Percentiles rank a stretch among this genome's conserved stretches.
Evolutionary conservation across 23 tunicate species (phyloP).

Genomic region (Pegea sp.): DNA sequence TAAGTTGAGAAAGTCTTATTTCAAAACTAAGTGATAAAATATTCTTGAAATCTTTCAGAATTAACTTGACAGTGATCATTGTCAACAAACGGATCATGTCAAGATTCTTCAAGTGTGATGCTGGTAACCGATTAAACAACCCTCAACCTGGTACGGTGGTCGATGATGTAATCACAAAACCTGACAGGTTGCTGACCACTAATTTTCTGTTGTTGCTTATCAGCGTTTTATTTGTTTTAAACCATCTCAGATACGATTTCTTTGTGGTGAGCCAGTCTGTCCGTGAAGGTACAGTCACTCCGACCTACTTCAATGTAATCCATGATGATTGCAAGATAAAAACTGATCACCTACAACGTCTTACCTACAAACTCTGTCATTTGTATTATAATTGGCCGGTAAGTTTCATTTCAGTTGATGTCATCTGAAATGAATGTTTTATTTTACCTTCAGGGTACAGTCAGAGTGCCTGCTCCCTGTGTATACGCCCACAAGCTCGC

Average conservation of each 20-base stretch:
- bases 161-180: slow-evolving; percentile 69
- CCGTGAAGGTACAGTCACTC: slow-evolving; percentile 84
- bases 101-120: slow-evolving; percentile 21
- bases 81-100: slow-evolving; percentile 86
- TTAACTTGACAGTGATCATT: slow-evolving; percentile 47
- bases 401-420: slow-evolving; percentile 1
- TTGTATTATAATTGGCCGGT: slow-evolving; percentile 94
- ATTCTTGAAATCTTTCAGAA: slow-evolving; percentile 16
- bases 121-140: slow-evolving; percentile 15
- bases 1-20: not conserved
- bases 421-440: not conserved
- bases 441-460: slow-evolving; percentile 47
- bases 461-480: slow-evolving; percentile 91
- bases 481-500: slow-evolving; percentile 94
- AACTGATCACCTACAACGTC: slow-evolving; percentile 64
- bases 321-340: slow-evolving; percentile 52
- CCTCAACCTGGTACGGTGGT: slow-evolving; percentile 78
- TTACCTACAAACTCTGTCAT: slow-evolving; percentile 89
- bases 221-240: not conserved
- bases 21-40: not conserved
- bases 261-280: slow-evolving; percentile 84
- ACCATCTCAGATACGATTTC: slow-evolving; percentile 65
- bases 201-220: not conserved
- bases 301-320: slow-evolving; percentile 88
- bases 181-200: slow-evolving; percentile 28